Conservation (phyloP, 2,113 vertebrate species). For the Loxodonta africana region DNA sequence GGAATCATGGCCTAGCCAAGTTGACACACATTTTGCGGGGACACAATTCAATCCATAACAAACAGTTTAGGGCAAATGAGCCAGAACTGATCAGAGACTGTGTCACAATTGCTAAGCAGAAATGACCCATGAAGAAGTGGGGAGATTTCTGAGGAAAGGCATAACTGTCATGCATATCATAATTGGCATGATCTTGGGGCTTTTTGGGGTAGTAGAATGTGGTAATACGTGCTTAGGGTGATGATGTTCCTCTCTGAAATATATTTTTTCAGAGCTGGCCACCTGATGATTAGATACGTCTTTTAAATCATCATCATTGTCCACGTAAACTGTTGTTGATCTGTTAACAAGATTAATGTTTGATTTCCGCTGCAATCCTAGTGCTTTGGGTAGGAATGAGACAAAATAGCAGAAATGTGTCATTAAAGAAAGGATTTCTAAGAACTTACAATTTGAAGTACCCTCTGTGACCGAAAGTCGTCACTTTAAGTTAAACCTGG, state of each 20-base stretch:
- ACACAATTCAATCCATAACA: no score
- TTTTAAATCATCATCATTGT: background rate
- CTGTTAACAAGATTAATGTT: background rate
- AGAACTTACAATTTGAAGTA: slow-evolving; percentile 1
- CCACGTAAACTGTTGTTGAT: background rate
- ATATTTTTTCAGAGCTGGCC: background rate
- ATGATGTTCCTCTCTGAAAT: background rate
- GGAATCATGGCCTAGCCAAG: no score
- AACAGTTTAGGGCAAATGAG: background rate
- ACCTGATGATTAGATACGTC: background rate
- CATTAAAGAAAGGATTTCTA: slow-evolving; percentile 7
- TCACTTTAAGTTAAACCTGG: slow-evolving; percentile 10
- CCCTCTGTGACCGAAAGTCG: background rate
- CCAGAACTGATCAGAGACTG: background rate
- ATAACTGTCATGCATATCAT: background rate
- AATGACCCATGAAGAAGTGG: background rate
- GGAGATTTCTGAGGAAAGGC: background rate
- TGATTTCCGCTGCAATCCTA: background rate
- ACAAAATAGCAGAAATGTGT: background rate
- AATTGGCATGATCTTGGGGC: background rate
- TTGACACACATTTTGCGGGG: no score
- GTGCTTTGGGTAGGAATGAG: background rate
- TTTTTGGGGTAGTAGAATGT: background rate
- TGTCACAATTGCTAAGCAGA: background rate
- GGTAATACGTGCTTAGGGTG: background rate